Evolutionary conservation across 1,140 invertebrate genomes (phyloP).

Genomic region (Diuraphis noxia): DNA sequence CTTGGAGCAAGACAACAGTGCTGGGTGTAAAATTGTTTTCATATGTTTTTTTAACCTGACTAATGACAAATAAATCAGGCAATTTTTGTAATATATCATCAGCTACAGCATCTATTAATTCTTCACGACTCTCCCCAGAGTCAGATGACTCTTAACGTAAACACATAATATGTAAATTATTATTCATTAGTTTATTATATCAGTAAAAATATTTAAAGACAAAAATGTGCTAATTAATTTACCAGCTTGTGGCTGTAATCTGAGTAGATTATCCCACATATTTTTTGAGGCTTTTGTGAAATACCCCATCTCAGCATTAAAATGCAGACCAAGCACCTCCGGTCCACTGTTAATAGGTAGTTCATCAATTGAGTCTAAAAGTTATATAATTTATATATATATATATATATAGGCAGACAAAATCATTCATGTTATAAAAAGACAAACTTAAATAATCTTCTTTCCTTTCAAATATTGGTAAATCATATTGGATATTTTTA

Average conservation of each 20-base stretch:
- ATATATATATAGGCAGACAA: neutral
- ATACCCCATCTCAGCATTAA: slow-evolving; percentile 83
- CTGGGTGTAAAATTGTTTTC: slow-evolving; percentile 70
- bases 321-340: slow-evolving; percentile 86
- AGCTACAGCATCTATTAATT: slow-evolving; percentile 80
- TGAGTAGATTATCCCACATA: slow-evolving; percentile 82
- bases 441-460: slow-evolving; percentile 68
- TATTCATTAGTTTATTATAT: neutral
- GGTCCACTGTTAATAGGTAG: slow-evolving; percentile 76
- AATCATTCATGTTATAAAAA: neutral
- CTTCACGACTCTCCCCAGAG: slow-evolving; percentile 72
- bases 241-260: slow-evolving; percentile 81
- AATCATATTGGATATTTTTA: slow-evolving; percentile 73
- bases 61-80: neutral
- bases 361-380: slow-evolving; percentile 66
- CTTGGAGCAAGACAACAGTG: slow-evolving; percentile 83
- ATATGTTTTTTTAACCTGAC: slow-evolving; percentile 27
- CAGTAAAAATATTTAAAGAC: too few species aligned
- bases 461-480: slow-evolving; percentile 71
- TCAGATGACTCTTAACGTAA: slow-evolving; percentile 9
- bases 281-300: slow-evolving; percentile 75
- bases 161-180: neutral
- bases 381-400: neutral
- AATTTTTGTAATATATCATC: slow-evolving; percentile 67
- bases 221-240: neutral